Conservation (phyloP, 2,113 vertebrate genomes). For the Mesembrinibis cayennensis region DNA sequence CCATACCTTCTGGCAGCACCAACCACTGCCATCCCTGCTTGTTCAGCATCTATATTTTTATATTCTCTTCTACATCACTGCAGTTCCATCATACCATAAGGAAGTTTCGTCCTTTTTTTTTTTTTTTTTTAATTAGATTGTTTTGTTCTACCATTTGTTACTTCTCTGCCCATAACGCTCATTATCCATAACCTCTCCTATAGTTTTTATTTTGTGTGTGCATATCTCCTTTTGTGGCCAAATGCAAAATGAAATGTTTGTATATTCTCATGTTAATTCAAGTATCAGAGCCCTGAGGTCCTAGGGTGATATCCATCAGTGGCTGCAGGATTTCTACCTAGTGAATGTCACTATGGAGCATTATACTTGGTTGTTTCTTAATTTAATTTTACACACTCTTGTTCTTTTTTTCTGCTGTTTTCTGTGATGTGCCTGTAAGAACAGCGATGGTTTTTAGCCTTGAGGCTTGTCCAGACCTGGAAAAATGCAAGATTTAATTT, state of each 20-base stretch:
- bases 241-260: background rate
- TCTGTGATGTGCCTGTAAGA: background rate
- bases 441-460: background rate
- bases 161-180: background rate
- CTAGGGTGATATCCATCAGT: background rate
- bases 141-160: background rate
- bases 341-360: background rate
- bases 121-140: background rate
- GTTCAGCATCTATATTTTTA: background rate
- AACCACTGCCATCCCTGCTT: background rate
- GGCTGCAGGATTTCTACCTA: background rate
- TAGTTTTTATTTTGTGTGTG: background rate
- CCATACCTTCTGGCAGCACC: background rate
- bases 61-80: background rate
- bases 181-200: background rate
- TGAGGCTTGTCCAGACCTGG: background rate
- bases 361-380: background rate
- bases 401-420: background rate
- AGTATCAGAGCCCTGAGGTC: background rate
- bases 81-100: background rate
- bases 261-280: background rate
- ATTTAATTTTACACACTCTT: background rate
- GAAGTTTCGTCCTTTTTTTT: background rate
- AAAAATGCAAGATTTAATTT: background rate
- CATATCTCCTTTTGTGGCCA: background rate